phyloP scores from a whole-genome alignment of 2,888 invertebrate genomes.

The Parnassius orleans region DNA sequence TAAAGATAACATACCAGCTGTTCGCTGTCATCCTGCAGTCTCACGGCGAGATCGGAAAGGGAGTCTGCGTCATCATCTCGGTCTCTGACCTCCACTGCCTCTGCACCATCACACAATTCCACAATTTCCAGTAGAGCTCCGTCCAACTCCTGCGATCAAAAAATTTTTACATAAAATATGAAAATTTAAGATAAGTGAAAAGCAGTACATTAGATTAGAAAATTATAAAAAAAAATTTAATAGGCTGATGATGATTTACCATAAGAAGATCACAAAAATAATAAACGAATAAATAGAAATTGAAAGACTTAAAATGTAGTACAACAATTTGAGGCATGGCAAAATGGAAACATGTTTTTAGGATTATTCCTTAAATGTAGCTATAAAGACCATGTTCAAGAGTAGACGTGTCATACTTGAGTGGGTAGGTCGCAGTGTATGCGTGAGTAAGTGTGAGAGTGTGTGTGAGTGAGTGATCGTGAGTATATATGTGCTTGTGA shows the following conservation, averaged over 20 bases:
- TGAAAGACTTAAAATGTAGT: too few species aligned
- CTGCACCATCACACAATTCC: slow-evolving; percentile 41
- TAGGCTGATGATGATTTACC: too few species aligned
- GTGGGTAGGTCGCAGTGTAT: neutral
- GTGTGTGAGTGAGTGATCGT: slow-evolving; percentile 43
- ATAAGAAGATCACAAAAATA: too few species aligned
- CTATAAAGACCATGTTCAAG: too few species aligned
- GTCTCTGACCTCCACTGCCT: slow-evolving; percentile 29
- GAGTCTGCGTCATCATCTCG: slow-evolving; percentile 51
- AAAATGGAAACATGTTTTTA: too few species aligned
- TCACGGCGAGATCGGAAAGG: slow-evolving; percentile 46
- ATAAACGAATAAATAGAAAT: too few species aligned
- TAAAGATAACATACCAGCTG: slow-evolving; percentile 5
- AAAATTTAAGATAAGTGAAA: too few species aligned
- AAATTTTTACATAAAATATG: neutral
- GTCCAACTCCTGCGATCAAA: slow-evolving; percentile 55
- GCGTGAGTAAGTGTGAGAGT: slow-evolving; percentile 50
- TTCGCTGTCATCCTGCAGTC: slow-evolving; percentile 44
- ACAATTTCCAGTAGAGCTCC: slow-evolving; percentile 59
- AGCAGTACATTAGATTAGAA: too few species aligned
- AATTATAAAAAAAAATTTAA: too few species aligned
- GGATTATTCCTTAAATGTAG: too few species aligned
- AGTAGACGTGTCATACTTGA: too few species aligned
- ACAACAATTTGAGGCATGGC: too few species aligned
- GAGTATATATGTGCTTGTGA: slow-evolving; percentile 31